These are phyloP conservation scores for Clarias magur DNA, from an alignment of 2,113 vertebrate species.

Conservation along the genomic window DNA sequence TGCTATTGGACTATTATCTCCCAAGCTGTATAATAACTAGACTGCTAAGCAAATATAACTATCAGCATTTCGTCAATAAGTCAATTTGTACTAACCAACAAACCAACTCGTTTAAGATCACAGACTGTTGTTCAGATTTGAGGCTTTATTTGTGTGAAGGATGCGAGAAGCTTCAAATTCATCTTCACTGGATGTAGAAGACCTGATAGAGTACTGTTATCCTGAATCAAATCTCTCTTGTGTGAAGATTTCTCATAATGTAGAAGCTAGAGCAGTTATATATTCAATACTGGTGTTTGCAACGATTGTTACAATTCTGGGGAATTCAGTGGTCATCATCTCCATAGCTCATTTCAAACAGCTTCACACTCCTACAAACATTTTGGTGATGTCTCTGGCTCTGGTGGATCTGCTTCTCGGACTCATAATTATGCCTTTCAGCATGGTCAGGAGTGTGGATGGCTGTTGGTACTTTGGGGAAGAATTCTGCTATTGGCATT, in stretches of 20 bases:
- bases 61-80: no score
- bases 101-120: no score
- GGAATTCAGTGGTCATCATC: slow-evolving; percentile 62
- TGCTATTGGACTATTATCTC: slow-evolving; percentile 6
- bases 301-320: slow-evolving; percentile 59
- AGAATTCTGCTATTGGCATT: slow-evolving; percentile 60
- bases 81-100: neutral
- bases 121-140: neutral
- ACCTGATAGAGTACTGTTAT: slow-evolving; percentile 60
- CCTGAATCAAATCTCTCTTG: slow-evolving; percentile 66
- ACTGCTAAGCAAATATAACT: neutral
- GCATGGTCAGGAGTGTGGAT: slow-evolving; percentile 51
- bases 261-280: slow-evolving; percentile 46
- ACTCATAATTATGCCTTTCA: slow-evolving; percentile 62
- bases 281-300: slow-evolving; percentile 52
- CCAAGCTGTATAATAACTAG: neutral
- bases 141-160: neutral
- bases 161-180: neutral
- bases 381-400: slow-evolving; percentile 65
- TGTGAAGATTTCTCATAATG: slow-evolving; percentile 54
- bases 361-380: slow-evolving; percentile 65
- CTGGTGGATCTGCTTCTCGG: slow-evolving; percentile 62
- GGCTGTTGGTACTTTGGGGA: slow-evolving; percentile 67
- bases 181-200: neutral
- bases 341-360: slow-evolving; percentile 64